Percentiles rank a stretch among this genome's conserved stretches.
phyloP scores from a whole-genome alignment of 2,888 invertebrate genomes.

The Dendrolimus pini region DNA sequence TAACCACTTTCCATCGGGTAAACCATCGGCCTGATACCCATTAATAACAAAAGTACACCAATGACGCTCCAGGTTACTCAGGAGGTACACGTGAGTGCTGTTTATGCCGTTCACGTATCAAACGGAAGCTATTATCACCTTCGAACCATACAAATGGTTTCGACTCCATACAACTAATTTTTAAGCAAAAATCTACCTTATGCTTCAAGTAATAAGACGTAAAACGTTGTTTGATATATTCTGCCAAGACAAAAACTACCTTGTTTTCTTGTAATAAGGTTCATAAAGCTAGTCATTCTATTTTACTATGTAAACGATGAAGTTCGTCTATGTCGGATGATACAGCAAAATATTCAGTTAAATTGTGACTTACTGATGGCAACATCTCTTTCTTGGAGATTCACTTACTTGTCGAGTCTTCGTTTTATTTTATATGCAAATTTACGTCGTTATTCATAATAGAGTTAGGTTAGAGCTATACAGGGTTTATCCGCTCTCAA shows the following conservation, averaged over 20 bases:
- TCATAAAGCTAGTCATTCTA: not conserved
- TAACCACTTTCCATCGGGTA: too few species aligned
- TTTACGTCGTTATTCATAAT: too few species aligned
- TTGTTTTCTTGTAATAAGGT: not conserved
- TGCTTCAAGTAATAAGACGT: not conserved
- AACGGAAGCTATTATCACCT: conserved; percentile 48
- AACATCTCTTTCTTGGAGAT: conserved; percentile 15
- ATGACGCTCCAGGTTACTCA: not conserved
- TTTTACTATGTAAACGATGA: not conserved
- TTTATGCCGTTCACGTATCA: conserved; percentile 43
- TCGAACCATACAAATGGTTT: conserved; percentile 19
- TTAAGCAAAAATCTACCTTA: conserved; percentile 3
- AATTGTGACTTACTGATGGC: conserved; percentile 23
- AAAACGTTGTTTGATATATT: not conserved
- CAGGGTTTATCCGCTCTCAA: too few species aligned
- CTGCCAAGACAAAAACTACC: not conserved
- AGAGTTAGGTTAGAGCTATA: too few species aligned
- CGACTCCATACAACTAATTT: conserved; percentile 8
- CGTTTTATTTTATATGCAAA: too few species aligned
- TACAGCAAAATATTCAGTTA: conserved; percentile 40
- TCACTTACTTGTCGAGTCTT: too few species aligned
- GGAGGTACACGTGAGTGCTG: conserved; percentile 17
- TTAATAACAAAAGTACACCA: too few species aligned
- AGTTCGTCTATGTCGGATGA: conserved; percentile 18
- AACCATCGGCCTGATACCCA: too few species aligned